Conservation (phyloP, 2,888 invertebrate genomes). For the Ferrisia virgata region DNA sequence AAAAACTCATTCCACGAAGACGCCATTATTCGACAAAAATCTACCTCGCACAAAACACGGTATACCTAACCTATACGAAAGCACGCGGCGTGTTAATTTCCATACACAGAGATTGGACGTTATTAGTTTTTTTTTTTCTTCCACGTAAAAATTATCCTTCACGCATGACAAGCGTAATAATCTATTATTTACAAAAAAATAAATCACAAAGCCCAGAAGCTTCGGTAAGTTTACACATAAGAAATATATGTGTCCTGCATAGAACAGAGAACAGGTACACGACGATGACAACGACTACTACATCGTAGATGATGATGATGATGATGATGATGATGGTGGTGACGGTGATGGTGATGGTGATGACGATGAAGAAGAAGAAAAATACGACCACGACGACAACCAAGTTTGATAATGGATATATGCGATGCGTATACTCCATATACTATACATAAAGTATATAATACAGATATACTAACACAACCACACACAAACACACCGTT, state of each 20-base stretch:
- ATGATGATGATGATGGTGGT: too few species aligned
- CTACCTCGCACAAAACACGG: background rate
- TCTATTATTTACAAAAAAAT: conserved; percentile 22
- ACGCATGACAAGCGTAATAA: conserved; percentile 26
- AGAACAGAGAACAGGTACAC: conserved; percentile 26
- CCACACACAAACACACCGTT: background rate
- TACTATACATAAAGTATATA: too few species aligned
- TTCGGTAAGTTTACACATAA: background rate
- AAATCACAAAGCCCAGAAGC: conserved; percentile 14
- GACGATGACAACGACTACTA: background rate
- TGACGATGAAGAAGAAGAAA: too few species aligned
- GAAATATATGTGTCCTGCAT: conserved; percentile 1
- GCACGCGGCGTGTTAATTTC: conserved; percentile 1
- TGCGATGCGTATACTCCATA: background rate
- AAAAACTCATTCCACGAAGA: background rate
- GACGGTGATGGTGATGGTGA: too few species aligned
- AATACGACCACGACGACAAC: background rate
- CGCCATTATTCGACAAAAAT: background rate
- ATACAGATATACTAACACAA: background rate
- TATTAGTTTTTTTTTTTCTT: conserved; percentile 20
- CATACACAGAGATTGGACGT: background rate
- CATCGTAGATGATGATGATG: too few species aligned
- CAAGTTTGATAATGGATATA: background rate
- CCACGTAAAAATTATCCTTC: conserved; percentile 25
- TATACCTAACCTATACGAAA: too few species aligned